A percentile compares a stretch with the other conserved stretches of the same genome.
Evolutionary conservation across 2,113 vertebrate genomes (phyloP).

Genomic region (Sigmodon hispidus): DNA sequence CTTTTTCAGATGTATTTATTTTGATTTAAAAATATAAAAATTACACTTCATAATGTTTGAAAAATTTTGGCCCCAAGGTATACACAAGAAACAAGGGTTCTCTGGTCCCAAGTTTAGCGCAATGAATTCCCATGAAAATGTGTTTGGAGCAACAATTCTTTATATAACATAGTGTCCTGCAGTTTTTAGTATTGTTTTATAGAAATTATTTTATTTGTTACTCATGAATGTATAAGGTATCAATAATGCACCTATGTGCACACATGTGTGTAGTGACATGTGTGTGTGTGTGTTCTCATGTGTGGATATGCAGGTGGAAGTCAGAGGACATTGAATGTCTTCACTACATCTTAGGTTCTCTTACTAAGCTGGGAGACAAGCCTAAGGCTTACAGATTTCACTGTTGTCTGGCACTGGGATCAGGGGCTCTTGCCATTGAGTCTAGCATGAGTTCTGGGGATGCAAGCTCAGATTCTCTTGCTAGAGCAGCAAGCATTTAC

Average conservation of each 20-base stretch:
- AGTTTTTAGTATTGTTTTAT: conserved; percentile 19
- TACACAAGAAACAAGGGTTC: background rate
- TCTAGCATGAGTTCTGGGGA: background rate
- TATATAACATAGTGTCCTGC: background rate
- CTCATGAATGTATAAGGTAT: background rate
- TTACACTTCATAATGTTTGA: background rate
- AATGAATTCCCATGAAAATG: background rate
- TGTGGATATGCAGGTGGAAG: background rate
- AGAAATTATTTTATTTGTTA: background rate
- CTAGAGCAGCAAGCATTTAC: background rate
- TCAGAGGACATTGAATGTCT: background rate
- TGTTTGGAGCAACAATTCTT: background rate
- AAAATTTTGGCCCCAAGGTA: background rate
- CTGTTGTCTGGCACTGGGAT: background rate
- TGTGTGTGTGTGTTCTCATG: background rate
- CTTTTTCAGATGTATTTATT: conserved; percentile 17
- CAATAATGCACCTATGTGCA: background rate
- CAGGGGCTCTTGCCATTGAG: background rate
- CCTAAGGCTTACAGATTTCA: background rate
- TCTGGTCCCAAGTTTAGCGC: background rate
- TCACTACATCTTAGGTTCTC: background rate
- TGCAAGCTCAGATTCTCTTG: background rate
- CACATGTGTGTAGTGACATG: background rate
- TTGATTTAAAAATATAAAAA: conserved; percentile 50
- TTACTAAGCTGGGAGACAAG: background rate